Conservation (phyloP, 2,797 vertebrate species). For the Nyctalus aviator region DNA sequence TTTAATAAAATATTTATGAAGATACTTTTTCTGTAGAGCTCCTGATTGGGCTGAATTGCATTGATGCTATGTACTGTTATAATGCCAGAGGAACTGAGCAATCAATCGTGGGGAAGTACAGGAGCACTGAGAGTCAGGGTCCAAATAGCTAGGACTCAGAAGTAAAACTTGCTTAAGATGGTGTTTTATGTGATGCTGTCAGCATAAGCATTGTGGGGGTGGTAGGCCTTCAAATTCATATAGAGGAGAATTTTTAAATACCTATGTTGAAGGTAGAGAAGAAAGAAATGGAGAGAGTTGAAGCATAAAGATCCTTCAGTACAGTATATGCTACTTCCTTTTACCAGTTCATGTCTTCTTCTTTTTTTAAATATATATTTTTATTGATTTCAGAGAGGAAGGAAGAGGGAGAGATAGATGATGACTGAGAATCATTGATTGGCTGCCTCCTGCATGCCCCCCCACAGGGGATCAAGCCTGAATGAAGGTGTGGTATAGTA, state of each 20-base stretch:
- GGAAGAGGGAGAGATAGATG: too few species aligned
- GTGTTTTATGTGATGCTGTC: not conserved
- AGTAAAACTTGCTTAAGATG: conserved; percentile 18
- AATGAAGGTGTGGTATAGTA: not conserved
- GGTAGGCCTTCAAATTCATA: not conserved
- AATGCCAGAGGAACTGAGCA: conserved; percentile 53
- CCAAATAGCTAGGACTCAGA: not conserved
- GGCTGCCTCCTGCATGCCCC: too few species aligned
- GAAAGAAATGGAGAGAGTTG: not conserved
- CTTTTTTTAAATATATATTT: not conserved
- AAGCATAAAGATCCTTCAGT: not conserved
- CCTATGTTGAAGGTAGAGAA: not conserved
- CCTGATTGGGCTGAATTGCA: conserved; percentile 39
- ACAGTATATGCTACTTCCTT: not conserved
- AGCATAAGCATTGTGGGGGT: not conserved
- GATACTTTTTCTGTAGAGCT: conserved; percentile 66
- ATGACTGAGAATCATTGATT: too few species aligned
- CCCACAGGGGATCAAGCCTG: too few species aligned
- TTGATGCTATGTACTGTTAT: conserved; percentile 46
- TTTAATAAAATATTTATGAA: conserved; percentile 78
- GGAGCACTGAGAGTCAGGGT: not conserved
- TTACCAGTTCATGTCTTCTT: not conserved
- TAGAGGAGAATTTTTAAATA: not conserved
- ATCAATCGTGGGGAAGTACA: conserved; percentile 9
- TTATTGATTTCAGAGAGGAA: too few species aligned